These are phyloP conservation scores for Sarcophaga bullata DNA, from an alignment of 1,140 invertebrate genomes.

Conservation along the genomic window DNA sequence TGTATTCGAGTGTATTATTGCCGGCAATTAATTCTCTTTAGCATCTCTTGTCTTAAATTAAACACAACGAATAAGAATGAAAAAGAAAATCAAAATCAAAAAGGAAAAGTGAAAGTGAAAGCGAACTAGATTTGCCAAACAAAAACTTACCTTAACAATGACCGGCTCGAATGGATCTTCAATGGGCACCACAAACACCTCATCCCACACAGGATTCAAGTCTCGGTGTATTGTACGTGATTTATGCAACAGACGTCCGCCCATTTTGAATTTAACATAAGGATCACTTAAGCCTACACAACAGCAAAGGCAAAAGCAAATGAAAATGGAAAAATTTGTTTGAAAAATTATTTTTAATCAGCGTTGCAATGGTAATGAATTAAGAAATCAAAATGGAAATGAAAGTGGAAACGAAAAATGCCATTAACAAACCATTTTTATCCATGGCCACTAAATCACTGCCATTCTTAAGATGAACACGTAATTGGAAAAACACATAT, in stretches of 20 bases:
- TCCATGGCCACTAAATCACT: slow-evolving; percentile 92
- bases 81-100: too few relatives aligned
- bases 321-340: not conserved
- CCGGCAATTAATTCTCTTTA: not conserved
- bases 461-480: slow-evolving; percentile 87
- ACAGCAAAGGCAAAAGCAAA: not conserved
- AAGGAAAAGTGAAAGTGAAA: too few relatives aligned
- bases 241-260: slow-evolving; percentile 90
- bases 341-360: not conserved
- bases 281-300: slow-evolving; percentile 92
- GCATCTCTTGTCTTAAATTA: not conserved
- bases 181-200: slow-evolving; percentile 92
- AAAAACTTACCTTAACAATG: slow-evolving; percentile 79
- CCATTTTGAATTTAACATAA: slow-evolving; percentile 97
- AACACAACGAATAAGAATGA: too few relatives aligned
- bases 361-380: too few relatives aligned
- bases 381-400: not conserved
- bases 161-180: slow-evolving; percentile 93
- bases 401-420: not conserved
- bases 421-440: slow-evolving; percentile 80
- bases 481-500: slow-evolving; percentile 90
- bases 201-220: slow-evolving; percentile 95
- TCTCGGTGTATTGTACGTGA: slow-evolving; percentile 90
- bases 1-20: not conserved
- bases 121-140: not conserved